A percentile compares a stretch with the other conserved stretches of the same genome.
phyloP scores from a whole-genome alignment of 2,113 vertebrate species.

The Leucopternis melanops region DNA sequence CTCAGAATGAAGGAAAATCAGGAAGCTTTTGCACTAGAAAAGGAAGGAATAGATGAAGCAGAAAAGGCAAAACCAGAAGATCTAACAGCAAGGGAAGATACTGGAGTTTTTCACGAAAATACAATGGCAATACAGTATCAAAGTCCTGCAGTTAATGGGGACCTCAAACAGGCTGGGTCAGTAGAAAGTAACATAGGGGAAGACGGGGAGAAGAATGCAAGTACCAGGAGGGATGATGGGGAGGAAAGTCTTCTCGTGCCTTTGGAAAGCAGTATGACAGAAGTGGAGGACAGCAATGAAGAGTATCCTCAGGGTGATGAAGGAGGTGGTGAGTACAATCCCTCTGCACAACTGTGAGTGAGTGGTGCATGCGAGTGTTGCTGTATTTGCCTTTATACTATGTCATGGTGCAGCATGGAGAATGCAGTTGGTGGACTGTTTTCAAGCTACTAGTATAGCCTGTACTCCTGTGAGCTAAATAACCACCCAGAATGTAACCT shows the following conservation, averaged over 20 bases:
- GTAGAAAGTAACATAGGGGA: neutral
- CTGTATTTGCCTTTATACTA: neutral
- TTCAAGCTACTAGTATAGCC: neutral
- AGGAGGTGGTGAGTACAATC: conserved; percentile 76
- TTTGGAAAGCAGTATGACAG: neutral
- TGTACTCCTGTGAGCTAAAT: neutral
- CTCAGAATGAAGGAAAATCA: neutral
- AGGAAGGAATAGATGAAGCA: neutral
- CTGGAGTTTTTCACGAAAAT: neutral
- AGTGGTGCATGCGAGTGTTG: neutral
- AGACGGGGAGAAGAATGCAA: neutral
- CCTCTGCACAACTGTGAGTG: neutral
- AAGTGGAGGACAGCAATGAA: neutral
- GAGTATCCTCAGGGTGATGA: neutral
- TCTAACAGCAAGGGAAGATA: neutral
- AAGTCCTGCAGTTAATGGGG: neutral
- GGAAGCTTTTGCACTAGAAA: neutral
- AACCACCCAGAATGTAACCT: neutral
- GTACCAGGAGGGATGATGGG: neutral
- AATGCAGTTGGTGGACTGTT: neutral
- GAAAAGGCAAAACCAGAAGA: neutral
- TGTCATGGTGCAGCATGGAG: neutral
- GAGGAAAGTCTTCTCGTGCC: neutral
- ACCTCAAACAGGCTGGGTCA: neutral
- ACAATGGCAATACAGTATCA: neutral